Conservation (phyloP, 2,888 invertebrate genomes). For the Chloroclysta siterata region DNA sequence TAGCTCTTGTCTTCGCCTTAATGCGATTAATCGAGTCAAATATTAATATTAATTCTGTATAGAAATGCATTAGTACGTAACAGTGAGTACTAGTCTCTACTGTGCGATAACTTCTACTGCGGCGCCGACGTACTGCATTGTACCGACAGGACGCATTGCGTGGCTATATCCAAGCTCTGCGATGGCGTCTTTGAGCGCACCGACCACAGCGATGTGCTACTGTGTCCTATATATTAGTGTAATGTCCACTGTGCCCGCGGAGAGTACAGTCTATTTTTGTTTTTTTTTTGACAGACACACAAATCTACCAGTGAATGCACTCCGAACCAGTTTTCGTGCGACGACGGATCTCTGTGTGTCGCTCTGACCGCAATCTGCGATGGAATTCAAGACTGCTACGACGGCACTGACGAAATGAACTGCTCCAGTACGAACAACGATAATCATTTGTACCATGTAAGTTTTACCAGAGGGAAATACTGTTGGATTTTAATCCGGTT, state of each 20-base stretch:
- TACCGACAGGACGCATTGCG: conserved; percentile 70
- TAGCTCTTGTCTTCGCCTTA: too few relatives aligned
- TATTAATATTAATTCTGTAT: too few relatives aligned
- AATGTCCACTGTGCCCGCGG: too few relatives aligned
- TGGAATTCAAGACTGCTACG: conserved; percentile 88
- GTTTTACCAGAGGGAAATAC: conserved; percentile 10
- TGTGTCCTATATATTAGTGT: conserved; percentile 51
- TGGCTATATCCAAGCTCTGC: conserved; percentile 89
- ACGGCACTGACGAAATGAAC: conserved; percentile 90
- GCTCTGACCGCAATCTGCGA: conserved; percentile 87
- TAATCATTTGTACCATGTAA: conserved; percentile 60
- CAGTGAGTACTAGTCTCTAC: too few relatives aligned
- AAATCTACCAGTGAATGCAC: conserved; percentile 54
- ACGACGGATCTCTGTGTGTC: conserved; percentile 81
- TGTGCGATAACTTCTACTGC: too few relatives aligned
- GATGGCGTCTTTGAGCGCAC: conserved; percentile 89
- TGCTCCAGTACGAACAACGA: conserved; percentile 75
- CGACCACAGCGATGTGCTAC: conserved; percentile 89
- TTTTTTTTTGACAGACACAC: conserved; percentile 44
- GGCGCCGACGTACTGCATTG: too few relatives aligned
- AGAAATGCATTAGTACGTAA: too few relatives aligned
- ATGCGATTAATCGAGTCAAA: too few relatives aligned
- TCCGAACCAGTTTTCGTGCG: conserved; percentile 65
- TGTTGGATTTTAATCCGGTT: too few relatives aligned
- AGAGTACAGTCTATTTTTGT: too few relatives aligned